Base-by-base conservation (phyloP, 1,140 invertebrate species). In the Achatina immaculata region DNA sequence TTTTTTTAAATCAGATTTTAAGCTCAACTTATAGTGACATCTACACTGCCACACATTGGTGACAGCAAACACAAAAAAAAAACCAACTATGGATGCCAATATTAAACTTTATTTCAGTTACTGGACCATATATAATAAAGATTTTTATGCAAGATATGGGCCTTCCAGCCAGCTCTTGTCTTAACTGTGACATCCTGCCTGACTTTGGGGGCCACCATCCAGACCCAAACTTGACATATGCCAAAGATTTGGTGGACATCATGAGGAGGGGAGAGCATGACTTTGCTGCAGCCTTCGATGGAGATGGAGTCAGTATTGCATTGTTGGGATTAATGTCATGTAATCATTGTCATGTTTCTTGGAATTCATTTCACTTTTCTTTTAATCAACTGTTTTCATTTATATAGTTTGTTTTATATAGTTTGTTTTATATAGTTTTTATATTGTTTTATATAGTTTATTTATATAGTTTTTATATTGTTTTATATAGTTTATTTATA, bases 171-270 rank as follows among this genome's bases (percentile, higher is more conserved):
- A 91, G 92, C 6, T 95, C 93, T 86, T 90, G 91, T n/a, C 94
- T 97, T 3, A 95, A 96, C 51, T 94, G 94, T 48, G 93, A 92
- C 2, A 96, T 97, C 0, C 90, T 98, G 76, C 94, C 96, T 85
- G 98, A 99, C 92, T 99, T 99, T 92, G 98, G 98, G 31, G 98
- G 97, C 45, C 93, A 95, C 69, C 98, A 99, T 93, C 98, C 98
- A 0, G 98, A 99, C 93, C 98, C 98, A 36, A 99, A 99, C 93
- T 93, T 99, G 43, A 99, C 98, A 0, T 99, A 99, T 92, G 97
- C 97, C 28, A 94, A 94, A 68, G 94, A 96, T 89, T 93, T 99
- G 40, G 96, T 98, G 0, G 92, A 95, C 58, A 92, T 94, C 2
- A 93, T 98, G 66, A 94, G 94, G 87, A 93, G 94, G 83, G 95